Conservation (phyloP, 2,888 invertebrate species). For the Diaperis boleti region DNA sequence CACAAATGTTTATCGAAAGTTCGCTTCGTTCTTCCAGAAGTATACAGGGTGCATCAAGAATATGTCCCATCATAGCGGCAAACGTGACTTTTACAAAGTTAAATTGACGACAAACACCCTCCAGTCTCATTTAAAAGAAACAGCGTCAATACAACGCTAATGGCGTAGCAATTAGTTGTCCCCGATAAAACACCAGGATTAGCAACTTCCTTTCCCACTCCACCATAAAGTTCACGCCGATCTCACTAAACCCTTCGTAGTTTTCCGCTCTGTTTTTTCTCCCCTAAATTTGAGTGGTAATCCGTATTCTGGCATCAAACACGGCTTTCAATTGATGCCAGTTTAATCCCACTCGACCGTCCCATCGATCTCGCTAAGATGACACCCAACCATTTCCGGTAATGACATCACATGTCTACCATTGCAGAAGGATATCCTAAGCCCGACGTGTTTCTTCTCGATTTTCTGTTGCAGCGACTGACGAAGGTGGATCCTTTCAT, state of each 20-base stretch:
- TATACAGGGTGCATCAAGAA: too few relatives aligned
- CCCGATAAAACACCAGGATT: neutral
- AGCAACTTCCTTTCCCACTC: neutral
- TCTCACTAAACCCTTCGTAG: conserved; percentile 17
- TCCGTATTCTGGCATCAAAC: conserved; percentile 42
- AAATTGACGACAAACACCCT: too few relatives aligned
- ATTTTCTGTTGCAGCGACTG: conserved; percentile 4
- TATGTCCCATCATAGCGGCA: too few relatives aligned
- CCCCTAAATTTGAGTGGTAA: conserved; percentile 39
- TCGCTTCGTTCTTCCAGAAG: too few relatives aligned
- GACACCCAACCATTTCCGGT: conserved; percentile 45
- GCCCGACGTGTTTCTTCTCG: conserved; percentile 25
- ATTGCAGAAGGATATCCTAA: conserved; percentile 32
- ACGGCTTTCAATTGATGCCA: conserved; percentile 42
- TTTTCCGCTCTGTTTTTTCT: conserved; percentile 26
- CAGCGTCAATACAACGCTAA: too few relatives aligned
- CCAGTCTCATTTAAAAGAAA: too few relatives aligned
- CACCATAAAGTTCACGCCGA: neutral
- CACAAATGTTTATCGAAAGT: conserved; percentile 30
- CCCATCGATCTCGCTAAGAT: conserved; percentile 48
- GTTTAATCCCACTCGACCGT: conserved; percentile 43
- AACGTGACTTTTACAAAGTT: too few relatives aligned
- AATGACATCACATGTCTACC: conserved; percentile 41
- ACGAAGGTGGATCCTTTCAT: conserved; percentile 10
- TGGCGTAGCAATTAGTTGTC: neutral